Evolutionary conservation across 2,888 invertebrate species (phyloP), one percentile per base, ranked within the genome.

Genomic region (Acanthosoma haemorrhoidale): DNA sequence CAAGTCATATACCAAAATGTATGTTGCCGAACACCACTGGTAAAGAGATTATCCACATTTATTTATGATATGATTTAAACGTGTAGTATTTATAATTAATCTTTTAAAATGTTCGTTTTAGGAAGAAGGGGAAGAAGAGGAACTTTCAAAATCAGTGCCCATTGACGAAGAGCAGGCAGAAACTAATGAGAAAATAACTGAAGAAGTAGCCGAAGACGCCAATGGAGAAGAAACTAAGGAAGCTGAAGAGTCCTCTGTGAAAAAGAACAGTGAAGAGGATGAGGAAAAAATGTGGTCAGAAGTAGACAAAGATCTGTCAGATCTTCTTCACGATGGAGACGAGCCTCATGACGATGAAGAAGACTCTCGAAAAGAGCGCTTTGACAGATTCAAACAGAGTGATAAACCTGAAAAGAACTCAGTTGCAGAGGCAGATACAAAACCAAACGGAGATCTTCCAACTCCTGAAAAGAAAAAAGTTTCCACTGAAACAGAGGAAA

Each of bases 231-330:
- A 36, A 15, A 61, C 16, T 13, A 32, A 34, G 13, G 59, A 43
- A 29, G 13, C 39, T 31, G 15, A 16, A 66, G 64, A 41, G 32
- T 43, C 70, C 18, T 57, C 67, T 4, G 68, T 18, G 0, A 29
- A 76, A 75, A 51, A 73, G 74, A 70, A 75, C 11, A 73, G 79
- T 29, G 82, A 80, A n/a, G 82, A 81, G 29, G 86, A 83, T 38
- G 87, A 88, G 75, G 89, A 89, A 76, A 89, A 90, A 77, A 77
- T 89, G 69, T 91, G 91, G 91, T 90, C 88, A 29, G 90, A 90
- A 79, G 90, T 91, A 32, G 90, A 91, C 78, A 91, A 91, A 77
- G 90, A 90, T 79, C 83, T 91, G 72, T 90, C 90, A 4, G 90
- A 90, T 77, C 82, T 91, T 68, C 80, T 91, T 36, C 85, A 88